Base-by-base conservation (phyloP, 2,113 vertebrate genomes). In the Lycaon pictus region DNA sequence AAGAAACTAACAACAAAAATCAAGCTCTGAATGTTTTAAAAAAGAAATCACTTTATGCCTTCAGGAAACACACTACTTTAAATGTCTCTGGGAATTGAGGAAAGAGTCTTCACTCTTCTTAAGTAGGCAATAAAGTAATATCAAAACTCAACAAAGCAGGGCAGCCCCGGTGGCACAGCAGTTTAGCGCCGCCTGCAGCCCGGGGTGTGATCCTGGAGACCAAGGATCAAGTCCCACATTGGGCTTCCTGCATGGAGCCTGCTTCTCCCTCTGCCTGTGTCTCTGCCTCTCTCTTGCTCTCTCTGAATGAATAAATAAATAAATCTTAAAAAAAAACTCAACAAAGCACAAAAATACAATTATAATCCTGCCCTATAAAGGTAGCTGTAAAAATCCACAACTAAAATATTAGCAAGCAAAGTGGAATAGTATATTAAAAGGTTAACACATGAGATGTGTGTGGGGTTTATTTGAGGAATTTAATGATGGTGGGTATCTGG, bases 401-500 rank as follows among this genome's bases (percentile, higher is more conserved):
- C 35, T 85, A 85, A 93, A 93, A 77, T 56, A 79, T 53, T 53
- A 90, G 48, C 71, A 86, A 91, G n/a, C n/a, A 82, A 91, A 91
- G 56, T 16, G 60, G 43, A 43, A 81, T 19, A 43, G 62, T 69
- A 81, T 32, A 81, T 81, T 58, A 80, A 87, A 32, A 71, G 16
- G 19, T 56, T 93, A 86, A 67, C 17, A 77, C 3, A 23, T 22
- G n/a, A 77, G 27, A 86, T 56, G 11, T 60, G 43, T n/a, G 17
- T 35, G n/a, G 63, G 29, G 29, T 48, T 94, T 67, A 60, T 71
- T 72, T 23, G 51, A 94, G 53, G 32, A 94, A 85, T 65, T 77
- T 63, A 74, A 92, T 60, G 43, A 76, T 53, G 56, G 43, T 43
- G 43, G 43, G 43, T 43, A 43, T 43, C 43, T 43, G 43, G 43